Conservation (phyloP, 2,113 vertebrate species). For the Petroica traversi region DNA sequence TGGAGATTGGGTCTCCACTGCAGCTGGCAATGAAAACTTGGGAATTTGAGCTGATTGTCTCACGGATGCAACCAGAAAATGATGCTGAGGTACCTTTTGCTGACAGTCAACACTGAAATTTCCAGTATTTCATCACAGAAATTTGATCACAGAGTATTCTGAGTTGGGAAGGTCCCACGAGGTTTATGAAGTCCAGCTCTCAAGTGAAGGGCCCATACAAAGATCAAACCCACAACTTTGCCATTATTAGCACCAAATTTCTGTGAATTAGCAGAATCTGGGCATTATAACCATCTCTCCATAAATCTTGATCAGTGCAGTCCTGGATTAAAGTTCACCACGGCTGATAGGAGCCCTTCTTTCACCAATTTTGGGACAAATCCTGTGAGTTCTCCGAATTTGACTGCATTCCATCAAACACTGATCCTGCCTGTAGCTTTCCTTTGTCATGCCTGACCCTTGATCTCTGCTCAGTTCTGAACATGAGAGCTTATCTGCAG, state of each 20-base stretch:
- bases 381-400: neutral
- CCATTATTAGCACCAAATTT: neutral
- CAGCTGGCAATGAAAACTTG: neutral
- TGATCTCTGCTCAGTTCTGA: neutral
- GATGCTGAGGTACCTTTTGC: neutral
- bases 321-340: neutral
- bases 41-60: neutral
- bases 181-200: neutral
- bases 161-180: neutral
- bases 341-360: neutral
- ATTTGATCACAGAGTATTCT: neutral
- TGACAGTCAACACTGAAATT: neutral
- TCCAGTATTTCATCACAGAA: neutral
- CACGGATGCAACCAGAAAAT: neutral
- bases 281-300: neutral
- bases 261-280: neutral
- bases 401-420: neutral
- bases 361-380: neutral
- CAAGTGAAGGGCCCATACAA: accelerated
- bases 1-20: neutral
- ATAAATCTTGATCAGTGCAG: neutral
- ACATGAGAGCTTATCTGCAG: neutral
- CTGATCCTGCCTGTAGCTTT: neutral
- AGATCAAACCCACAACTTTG: neutral
- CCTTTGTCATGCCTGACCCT: neutral